Conservation (phyloP, 2,888 invertebrate species). For the Neoaliturus tenellus region DNA sequence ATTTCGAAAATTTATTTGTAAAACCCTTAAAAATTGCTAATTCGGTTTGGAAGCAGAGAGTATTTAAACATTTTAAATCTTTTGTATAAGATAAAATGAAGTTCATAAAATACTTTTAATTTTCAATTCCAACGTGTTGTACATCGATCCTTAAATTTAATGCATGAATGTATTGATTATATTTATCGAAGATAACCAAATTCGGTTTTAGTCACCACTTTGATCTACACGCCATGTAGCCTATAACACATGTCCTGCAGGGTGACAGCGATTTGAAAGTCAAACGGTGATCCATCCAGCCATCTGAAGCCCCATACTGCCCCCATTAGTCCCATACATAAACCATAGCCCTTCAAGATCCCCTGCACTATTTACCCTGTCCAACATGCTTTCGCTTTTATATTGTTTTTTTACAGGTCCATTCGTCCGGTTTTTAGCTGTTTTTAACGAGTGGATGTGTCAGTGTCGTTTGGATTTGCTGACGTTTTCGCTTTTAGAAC, state of each 20-base stretch:
- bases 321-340: slow-evolving; percentile 46
- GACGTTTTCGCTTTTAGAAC: neutral
- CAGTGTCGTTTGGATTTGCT: neutral
- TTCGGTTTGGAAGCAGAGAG: no score
- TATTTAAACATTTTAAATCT: no score
- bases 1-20: no score
- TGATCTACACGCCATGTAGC: no score
- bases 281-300: slow-evolving; percentile 26
- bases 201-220: no score
- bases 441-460: slow-evolving; percentile 9
- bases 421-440: slow-evolving; percentile 6
- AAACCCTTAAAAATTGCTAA: no score
- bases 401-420: slow-evolving; percentile 47
- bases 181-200: no score
- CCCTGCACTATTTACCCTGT: slow-evolving; percentile 27
- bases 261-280: slow-evolving; percentile 41
- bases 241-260: slow-evolving; percentile 38
- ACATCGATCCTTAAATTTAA: no score
- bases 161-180: no score
- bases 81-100: no score
- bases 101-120: no score
- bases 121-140: no score
- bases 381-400: slow-evolving; percentile 41
- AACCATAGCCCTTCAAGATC: slow-evolving; percentile 46
- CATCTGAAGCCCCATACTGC: neutral